Percentiles rank a stretch among this genome's conserved stretches.
Evolutionary conservation across 2,113 vertebrate genomes (phyloP).

Genomic region (Leucosticte australis): DNA sequence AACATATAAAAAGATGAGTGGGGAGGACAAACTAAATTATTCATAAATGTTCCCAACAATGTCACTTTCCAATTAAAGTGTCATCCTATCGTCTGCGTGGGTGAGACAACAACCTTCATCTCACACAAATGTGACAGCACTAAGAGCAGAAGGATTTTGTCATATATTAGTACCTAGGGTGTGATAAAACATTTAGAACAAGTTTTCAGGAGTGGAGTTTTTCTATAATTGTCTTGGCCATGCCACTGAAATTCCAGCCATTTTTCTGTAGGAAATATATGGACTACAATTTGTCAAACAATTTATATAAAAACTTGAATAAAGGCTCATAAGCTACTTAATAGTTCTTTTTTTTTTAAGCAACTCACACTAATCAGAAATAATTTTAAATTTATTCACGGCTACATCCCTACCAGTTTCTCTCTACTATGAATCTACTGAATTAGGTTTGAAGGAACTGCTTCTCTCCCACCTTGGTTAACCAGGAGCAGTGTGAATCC

Average conservation of each 20-base stretch:
- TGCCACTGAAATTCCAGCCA: background rate
- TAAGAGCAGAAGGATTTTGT: slow-evolving; percentile 47
- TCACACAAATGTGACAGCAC: slow-evolving; percentile 34
- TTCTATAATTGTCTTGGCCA: background rate
- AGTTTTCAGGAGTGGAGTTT: background rate
- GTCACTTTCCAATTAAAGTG: slow-evolving; percentile 61
- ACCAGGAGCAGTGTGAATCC: background rate
- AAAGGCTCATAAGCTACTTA: background rate
- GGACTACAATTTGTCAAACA: background rate
- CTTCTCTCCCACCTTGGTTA: background rate
- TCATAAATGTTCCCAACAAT: slow-evolving; percentile 58
- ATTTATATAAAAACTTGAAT: background rate
- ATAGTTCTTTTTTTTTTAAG: background rate
- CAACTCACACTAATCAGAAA: background rate
- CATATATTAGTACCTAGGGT: slow-evolving; percentile 16
- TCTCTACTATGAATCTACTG: background rate
- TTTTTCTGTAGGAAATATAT: background rate
- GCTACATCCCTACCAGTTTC: background rate
- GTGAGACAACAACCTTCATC: slow-evolving; percentile 53
- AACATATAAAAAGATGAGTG: slow-evolving; percentile 49
- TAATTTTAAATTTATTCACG: background rate
- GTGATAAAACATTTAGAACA: slow-evolving; percentile 6
- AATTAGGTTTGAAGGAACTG: background rate
- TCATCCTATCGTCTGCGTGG: slow-evolving; percentile 43
- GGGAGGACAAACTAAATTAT: slow-evolving; percentile 54